phyloP scores from a whole-genome alignment of 2,888 invertebrate genomes.

The Escarpia spicata region DNA sequence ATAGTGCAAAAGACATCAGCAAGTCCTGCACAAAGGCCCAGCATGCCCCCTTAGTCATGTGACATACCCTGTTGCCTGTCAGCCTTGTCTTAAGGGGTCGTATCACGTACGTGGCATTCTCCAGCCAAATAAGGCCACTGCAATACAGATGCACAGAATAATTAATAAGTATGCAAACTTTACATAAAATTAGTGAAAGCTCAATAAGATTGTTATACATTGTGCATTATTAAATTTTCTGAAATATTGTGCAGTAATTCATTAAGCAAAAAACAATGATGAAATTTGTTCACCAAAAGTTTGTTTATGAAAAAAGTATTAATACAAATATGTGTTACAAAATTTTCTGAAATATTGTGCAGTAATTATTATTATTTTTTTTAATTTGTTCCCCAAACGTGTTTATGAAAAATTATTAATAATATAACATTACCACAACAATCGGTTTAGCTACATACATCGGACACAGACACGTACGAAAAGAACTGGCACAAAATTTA shows the following conservation, averaged over 20 bases:
- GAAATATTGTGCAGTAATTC: neutral
- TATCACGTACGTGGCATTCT: slow-evolving; percentile 13
- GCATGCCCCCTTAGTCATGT: neutral
- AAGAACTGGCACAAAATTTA: slow-evolving; percentile 43
- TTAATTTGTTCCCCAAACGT: too few species aligned
- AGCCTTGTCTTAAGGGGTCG: neutral
- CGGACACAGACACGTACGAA: neutral
- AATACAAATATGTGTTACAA: too few species aligned
- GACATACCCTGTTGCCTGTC: slow-evolving; percentile 9
- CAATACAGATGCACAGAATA: neutral
- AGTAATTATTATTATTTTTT: too few species aligned
- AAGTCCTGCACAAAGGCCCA: neutral
- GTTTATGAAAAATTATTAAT: neutral
- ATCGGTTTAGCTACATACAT: too few species aligned
- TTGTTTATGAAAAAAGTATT: too few species aligned
- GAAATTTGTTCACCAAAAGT: too few species aligned
- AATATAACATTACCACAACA: too few species aligned
- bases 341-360: too few species aligned
- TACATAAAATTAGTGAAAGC: neutral
- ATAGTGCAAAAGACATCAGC: neutral
- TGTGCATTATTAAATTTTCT: neutral
- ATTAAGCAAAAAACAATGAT: neutral
- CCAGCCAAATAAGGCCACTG: slow-evolving; percentile 13
- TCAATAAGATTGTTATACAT: neutral
- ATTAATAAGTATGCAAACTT: neutral